Conservation (phyloP, 2,888 invertebrate genomes). For the Syrphus vitripennis region DNA sequence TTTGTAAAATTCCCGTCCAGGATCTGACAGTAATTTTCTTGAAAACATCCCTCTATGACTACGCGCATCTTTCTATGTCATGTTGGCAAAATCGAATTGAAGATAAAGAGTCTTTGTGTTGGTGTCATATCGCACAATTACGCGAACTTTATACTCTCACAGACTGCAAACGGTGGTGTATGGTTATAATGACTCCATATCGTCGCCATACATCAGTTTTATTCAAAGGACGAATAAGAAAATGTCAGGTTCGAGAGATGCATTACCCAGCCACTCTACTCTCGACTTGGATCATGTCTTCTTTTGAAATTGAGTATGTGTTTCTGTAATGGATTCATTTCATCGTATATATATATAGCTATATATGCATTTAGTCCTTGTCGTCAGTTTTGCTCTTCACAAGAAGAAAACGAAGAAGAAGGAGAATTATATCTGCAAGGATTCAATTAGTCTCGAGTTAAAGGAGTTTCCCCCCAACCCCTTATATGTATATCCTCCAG, state of each 20-base stretch:
- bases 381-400: background rate
- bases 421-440: constrained; percentile 1
- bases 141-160: constrained; percentile 10
- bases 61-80: constrained; percentile 5
- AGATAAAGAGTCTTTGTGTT: constrained; percentile 25
- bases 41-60: constrained; percentile 34
- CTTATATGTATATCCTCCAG: constrained; percentile 1
- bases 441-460: constrained; percentile 57
- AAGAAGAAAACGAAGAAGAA: too few relatives aligned
- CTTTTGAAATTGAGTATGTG: constrained; percentile 32
- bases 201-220: constrained; percentile 19
- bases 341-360: background rate
- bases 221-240: constrained; percentile 1
- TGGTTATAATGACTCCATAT: constrained; percentile 15
- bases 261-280: background rate
- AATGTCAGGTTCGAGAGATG: constrained; percentile 46
- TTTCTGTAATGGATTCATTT: constrained; percentile 49
- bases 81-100: constrained; percentile 47
- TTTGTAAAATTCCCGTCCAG: constrained; percentile 31
- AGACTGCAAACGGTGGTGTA: background rate
- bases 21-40: constrained; percentile 57
- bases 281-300: background rate
- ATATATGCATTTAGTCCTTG: background rate
- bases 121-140: constrained; percentile 3
- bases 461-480: constrained; percentile 3